These are phyloP conservation scores for Eospalax fontanierii DNA, from an alignment of 2,797 vertebrate species.

Conservation along the genomic window DNA sequence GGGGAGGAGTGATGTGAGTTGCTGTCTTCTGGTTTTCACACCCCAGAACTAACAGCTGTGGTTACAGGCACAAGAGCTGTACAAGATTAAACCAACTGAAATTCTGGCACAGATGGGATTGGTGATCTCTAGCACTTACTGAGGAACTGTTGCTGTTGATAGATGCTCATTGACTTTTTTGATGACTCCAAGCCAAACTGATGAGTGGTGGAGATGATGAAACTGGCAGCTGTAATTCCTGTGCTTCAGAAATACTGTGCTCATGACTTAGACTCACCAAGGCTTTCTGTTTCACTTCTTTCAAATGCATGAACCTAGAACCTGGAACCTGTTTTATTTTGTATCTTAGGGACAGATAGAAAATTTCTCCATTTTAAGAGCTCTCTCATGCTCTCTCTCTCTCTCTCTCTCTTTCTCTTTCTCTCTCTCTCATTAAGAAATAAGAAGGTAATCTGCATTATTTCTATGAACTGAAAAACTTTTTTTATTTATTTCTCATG, in stretches of 20 bases:
- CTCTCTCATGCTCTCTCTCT: background rate
- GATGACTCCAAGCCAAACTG: background rate
- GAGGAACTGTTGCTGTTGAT: background rate
- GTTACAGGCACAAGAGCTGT: too few relatives aligned
- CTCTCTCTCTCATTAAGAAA: background rate
- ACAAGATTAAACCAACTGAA: background rate
- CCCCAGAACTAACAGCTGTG: too few relatives aligned
- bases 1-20: too few relatives aligned
- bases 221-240: background rate
- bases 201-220: background rate
- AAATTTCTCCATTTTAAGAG: too few relatives aligned
- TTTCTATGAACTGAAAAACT: background rate
- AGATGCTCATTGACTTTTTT: constrained; percentile 11
- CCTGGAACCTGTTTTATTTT: background rate
- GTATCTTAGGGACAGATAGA: background rate
- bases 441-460: background rate
- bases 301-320: background rate
- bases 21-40: too few relatives aligned
- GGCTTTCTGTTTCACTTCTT: background rate
- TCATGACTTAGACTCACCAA: background rate
- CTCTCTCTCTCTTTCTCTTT: background rate
- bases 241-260: background rate
- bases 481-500: background rate
- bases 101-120: background rate
- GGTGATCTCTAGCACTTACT: constrained; percentile 25